phyloP scores from a whole-genome alignment of 2,797 vertebrate species.

The Peromyscus melanophrys region DNA sequence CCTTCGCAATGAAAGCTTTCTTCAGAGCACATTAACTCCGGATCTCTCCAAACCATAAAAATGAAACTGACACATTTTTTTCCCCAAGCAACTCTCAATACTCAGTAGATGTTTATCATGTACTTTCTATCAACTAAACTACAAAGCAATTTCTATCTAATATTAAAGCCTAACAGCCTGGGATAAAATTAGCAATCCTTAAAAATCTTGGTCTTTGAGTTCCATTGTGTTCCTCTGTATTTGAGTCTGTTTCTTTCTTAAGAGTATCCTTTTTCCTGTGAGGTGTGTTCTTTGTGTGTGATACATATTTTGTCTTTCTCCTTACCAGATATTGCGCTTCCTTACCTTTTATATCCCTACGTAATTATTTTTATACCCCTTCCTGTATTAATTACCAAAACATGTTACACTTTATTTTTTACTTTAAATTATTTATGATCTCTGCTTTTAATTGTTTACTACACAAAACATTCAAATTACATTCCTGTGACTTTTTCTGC shows the following conservation, averaged over 20 bases:
- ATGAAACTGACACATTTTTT: constrained; percentile 41
- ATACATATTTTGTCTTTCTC: constrained; percentile 13
- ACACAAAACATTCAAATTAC: constrained; percentile 40
- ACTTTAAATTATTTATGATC: constrained; percentile 29
- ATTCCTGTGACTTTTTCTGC: constrained; percentile 23
- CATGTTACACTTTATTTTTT: constrained; percentile 50
- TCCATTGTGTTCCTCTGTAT: background rate
- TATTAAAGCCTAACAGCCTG: background rate
- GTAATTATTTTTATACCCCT: background rate
- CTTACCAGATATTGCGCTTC: background rate
- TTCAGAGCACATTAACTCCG: constrained; percentile 28
- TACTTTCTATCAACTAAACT: constrained; percentile 53
- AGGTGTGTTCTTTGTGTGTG: background rate
- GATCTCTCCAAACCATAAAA: constrained; percentile 47
- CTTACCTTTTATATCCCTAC: background rate
- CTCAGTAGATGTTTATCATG: background rate
- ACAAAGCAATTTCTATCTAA: constrained; percentile 28
- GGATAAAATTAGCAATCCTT: constrained; percentile 44
- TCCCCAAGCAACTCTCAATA: constrained; percentile 14
- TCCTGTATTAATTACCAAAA: constrained; percentile 5
- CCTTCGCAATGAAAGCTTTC: constrained; percentile 23
- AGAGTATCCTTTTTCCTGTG: background rate
- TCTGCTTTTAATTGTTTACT: constrained; percentile 52
- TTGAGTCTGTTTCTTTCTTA: constrained; percentile 8
- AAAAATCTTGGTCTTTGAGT: background rate